Evolutionary conservation across 1,140 invertebrate genomes (phyloP).

Genomic region (Hypothenemus hampei): DNA sequence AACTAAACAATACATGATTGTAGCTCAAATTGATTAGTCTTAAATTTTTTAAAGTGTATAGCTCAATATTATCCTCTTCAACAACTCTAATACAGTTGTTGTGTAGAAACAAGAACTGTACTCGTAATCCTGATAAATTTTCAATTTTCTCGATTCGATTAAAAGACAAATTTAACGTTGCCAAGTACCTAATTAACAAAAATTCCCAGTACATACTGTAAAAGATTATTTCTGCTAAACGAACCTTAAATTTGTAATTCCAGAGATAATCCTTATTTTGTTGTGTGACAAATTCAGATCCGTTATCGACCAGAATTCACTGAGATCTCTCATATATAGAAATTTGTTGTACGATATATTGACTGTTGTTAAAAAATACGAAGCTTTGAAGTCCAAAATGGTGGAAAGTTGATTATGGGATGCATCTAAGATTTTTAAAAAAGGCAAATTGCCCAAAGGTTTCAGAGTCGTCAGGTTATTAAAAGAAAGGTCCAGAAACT

Average conservation of each 20-base stretch:
- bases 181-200: constrained; percentile 22
- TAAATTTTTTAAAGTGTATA: constrained; percentile 29
- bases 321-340: constrained; percentile 30
- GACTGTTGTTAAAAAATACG: constrained; percentile 33
- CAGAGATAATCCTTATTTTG: constrained; percentile 30
- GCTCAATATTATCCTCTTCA: constrained; percentile 1
- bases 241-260: constrained; percentile 31
- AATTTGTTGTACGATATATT: constrained; percentile 35
- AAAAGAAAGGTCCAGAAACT: constrained; percentile 35
- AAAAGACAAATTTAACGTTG: constrained; percentile 24
- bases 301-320: constrained; percentile 37
- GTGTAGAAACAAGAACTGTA: constrained; percentile 20
- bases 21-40: constrained; percentile 23
- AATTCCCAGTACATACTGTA: not conserved
- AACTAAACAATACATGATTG: constrained; percentile 10
- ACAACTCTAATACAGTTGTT: constrained; percentile 10
- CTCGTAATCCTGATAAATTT: constrained; percentile 17
- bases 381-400: constrained; percentile 35
- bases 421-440: constrained; percentile 37
- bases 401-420: constrained; percentile 32
- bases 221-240: constrained; percentile 20
- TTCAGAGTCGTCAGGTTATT: constrained; percentile 31
- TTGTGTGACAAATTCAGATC: constrained; percentile 36
- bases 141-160: constrained; percentile 23
- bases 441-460: constrained; percentile 29